Evolutionary conservation across 37 sponge, comb jelly and placozoan species (phyloP).

Genomic region (Amphimedon queenslandica): DNA sequence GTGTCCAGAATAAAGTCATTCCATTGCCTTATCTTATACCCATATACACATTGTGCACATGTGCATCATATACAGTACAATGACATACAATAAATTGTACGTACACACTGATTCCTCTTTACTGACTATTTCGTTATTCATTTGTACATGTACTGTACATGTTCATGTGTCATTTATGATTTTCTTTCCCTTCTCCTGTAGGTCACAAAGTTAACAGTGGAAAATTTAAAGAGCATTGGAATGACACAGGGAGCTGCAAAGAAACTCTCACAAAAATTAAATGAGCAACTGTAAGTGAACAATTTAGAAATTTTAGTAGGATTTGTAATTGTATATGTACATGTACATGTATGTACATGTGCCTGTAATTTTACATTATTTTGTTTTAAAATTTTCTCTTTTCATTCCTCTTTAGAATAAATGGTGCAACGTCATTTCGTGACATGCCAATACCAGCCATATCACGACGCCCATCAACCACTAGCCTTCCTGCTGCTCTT

Average conservation of each 20-base stretch:
- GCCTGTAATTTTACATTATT: background rate
- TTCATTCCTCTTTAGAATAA: background rate
- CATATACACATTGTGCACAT: too few relatives aligned
- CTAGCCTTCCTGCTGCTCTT: slow-evolving; percentile 68
- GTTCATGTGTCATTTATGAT: background rate
- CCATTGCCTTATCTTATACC: too few relatives aligned
- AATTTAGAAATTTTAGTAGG: background rate
- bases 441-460: slow-evolving; percentile 36
- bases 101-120: background rate
- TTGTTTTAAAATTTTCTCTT: too few relatives aligned
- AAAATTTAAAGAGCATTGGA: slow-evolving; percentile 40
- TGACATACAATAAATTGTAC: background rate
- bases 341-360: background rate
- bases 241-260: slow-evolving; percentile 79
- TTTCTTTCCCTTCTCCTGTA: slow-evolving; percentile 9
- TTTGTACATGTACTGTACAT: too few relatives aligned
- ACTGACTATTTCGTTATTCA: background rate
- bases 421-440: slow-evolving; percentile 24
- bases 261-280: slow-evolving; percentile 57
- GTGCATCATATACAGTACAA: too few relatives aligned
- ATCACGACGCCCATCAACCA: slow-evolving; percentile 56
- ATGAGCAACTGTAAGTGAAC: slow-evolving; percentile 69
- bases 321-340: background rate
- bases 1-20: too few relatives aligned
- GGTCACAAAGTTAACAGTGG: slow-evolving; percentile 43